phyloP scores from a whole-genome alignment of 2,113 vertebrate genomes.

The Nettapus auritus region DNA sequence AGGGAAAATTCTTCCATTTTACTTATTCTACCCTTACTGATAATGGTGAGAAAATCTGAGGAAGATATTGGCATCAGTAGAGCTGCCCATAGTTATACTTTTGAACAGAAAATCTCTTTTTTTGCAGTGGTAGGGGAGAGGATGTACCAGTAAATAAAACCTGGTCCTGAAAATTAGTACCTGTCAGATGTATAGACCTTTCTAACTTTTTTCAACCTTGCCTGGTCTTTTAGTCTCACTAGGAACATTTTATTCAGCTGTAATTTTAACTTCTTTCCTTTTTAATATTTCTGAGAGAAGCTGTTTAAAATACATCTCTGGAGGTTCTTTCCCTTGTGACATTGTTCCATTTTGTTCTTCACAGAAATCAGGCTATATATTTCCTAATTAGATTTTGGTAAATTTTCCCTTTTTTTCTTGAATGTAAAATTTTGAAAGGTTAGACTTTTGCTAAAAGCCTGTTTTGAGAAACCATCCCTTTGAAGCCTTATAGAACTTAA shows the following conservation, averaged over 20 bases:
- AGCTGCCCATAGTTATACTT: neutral
- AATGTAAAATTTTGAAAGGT: neutral
- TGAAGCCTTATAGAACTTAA: neutral
- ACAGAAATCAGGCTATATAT: neutral
- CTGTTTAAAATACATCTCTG: neutral
- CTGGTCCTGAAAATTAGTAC: neutral
- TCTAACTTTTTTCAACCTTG: neutral
- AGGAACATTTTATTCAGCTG: neutral
- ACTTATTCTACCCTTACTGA: neutral
- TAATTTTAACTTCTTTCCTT: neutral
- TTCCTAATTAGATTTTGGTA: constrained; percentile 7
- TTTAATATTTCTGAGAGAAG: neutral
- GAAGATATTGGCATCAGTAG: no score
- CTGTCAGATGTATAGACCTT: rapidly evolving
- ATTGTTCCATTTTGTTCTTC: neutral
- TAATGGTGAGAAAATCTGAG: neutral
- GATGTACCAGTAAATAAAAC: neutral
- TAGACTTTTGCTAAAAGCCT: neutral
- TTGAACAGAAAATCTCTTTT: neutral
- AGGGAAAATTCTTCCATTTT: neutral
- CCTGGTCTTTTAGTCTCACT: neutral
- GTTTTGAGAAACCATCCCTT: neutral
- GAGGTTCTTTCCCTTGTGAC: neutral
- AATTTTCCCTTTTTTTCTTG: neutral
- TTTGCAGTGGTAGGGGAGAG: neutral